Evolutionary conservation across 2,797 vertebrate genomes (phyloP).

Genomic region (Enteromius anoplus): DNA sequence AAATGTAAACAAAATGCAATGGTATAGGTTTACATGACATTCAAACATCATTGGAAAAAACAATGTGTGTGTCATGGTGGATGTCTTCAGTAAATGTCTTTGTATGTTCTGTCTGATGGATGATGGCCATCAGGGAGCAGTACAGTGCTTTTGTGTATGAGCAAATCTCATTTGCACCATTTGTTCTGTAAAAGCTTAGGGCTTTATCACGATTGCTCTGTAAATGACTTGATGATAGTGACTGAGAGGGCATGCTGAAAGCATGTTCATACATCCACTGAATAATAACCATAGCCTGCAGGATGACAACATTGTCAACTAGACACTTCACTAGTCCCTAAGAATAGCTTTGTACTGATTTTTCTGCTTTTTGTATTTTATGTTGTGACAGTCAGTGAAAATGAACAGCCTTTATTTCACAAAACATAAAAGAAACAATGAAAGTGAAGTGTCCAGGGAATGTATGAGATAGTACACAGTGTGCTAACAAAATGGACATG

Average conservation of each 20-base stretch:
- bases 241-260: background rate
- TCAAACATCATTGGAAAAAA: background rate
- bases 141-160: slow-evolving; percentile 3
- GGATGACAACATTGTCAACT: background rate
- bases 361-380: background rate
- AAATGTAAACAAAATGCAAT: background rate
- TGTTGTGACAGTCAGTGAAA: background rate
- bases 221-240: background rate
- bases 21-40: too few relatives aligned
- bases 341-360: background rate
- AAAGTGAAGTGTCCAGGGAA: background rate
- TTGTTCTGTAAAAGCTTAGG: background rate
- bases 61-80: background rate
- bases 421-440: background rate
- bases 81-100: background rate
- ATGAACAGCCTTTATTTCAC: background rate
- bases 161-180: slow-evolving; percentile 9
- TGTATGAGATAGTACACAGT: background rate
- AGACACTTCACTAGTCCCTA: background rate
- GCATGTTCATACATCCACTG: background rate
- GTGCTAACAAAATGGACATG: background rate
- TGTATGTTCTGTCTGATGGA: background rate
- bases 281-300: background rate
- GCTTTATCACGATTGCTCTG: slow-evolving; percentile 2
- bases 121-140: background rate